Evolutionary conservation across 2,797 vertebrate species (phyloP).

Genomic region (Coilia nasus): DNA sequence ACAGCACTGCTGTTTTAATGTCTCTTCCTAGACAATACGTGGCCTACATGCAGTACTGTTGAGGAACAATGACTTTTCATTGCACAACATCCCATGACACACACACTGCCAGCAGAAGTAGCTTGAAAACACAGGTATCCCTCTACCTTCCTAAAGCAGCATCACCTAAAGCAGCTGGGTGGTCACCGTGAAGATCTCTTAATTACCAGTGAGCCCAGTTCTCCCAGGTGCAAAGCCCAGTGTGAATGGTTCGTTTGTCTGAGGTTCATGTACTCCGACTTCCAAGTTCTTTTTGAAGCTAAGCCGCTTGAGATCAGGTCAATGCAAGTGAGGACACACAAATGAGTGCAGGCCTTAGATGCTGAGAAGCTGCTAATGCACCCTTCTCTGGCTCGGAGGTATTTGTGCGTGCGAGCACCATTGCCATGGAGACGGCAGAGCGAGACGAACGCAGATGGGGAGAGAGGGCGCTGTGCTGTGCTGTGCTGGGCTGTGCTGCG

Average conservation of each 20-base stretch:
- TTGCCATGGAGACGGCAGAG: background rate
- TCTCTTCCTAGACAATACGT: no score
- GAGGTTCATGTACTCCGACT: background rate
- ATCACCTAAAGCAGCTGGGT: background rate
- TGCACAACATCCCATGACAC: background rate
- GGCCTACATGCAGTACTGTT: background rate
- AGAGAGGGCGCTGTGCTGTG: background rate
- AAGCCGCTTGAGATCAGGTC: conserved; percentile 8
- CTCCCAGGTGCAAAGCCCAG: background rate
- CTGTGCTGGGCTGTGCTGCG: background rate
- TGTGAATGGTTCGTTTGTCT: background rate
- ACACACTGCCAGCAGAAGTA: background rate
- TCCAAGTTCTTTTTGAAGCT: background rate
- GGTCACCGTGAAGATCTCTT: background rate
- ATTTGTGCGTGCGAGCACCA: background rate
- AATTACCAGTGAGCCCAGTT: background rate
- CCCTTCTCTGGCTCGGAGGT: background rate
- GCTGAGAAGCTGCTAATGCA: conserved; percentile 11
- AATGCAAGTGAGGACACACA: conserved; percentile 10
- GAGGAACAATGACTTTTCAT: no score
- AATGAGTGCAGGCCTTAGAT: background rate
- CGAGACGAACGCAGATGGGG: background rate
- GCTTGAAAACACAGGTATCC: background rate
- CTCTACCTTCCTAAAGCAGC: background rate
- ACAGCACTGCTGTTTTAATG: no score